phyloP scores from a whole-genome alignment of 2,888 invertebrate genomes.

The Cistogaster globosa region DNA sequence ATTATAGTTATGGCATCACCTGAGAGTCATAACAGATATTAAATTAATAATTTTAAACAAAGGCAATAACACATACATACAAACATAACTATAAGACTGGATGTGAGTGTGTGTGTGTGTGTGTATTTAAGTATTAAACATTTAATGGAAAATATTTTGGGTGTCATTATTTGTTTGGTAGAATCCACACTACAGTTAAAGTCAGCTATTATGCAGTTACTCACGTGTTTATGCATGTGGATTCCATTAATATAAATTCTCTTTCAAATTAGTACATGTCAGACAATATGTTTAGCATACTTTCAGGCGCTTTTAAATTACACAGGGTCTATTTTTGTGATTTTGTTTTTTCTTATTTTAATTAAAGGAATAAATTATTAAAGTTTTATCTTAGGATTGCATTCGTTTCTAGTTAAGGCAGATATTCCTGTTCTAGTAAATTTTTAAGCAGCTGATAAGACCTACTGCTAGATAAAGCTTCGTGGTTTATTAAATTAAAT shows the following conservation, averaged over 20 bases:
- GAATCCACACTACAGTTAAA: background rate
- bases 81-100: background rate
- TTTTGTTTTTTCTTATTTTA: background rate
- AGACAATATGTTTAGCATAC: background rate
- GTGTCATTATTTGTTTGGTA: background rate
- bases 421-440: too few relatives aligned
- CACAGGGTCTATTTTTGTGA: background rate
- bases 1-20: conserved; percentile 42
- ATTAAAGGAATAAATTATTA: too few relatives aligned
- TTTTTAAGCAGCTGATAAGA: too few relatives aligned
- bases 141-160: too few relatives aligned
- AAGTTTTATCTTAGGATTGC: too few relatives aligned
- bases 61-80: background rate
- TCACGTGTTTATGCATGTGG: background rate
- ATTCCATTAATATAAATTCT: background rate
- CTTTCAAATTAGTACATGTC: background rate
- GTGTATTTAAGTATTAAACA: background rate
- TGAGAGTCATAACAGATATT: conserved; percentile 53
- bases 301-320: background rate
- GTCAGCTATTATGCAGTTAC: background rate
- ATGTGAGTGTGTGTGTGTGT: background rate
- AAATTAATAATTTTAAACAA: conserved; percentile 47
- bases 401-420: too few relatives aligned
- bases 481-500: too few relatives aligned
- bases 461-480: too few relatives aligned